Evolutionary conservation across 2,113 vertebrate species (phyloP), one percentile per base, ranked within the genome.

Genomic region (Triplophysa tibetana): DNA sequence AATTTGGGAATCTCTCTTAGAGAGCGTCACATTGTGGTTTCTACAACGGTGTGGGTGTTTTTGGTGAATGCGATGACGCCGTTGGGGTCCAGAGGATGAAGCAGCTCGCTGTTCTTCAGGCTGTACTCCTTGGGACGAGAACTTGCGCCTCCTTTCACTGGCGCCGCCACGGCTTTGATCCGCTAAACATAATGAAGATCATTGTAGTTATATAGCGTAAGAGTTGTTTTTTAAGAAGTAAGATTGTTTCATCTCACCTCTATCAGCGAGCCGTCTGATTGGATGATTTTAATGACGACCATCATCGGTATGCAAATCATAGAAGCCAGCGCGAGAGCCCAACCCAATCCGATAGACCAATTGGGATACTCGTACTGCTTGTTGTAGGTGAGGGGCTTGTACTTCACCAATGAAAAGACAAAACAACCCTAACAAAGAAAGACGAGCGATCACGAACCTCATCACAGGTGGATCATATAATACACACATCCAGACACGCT

Each of bases 301-400:
- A 98, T 96, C 94, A 98, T 88, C 61, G 98, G 98, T 93, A 99
- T 95, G 82, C 97, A 99, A 82, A 98, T 88, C 96, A 99, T 99
- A 85, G 98, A 99, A 84, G 94, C 85, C 80, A 99, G 91, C 64
- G 98, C 98, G 88, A 99, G 92, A 86, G 83, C 83, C 98, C 97
- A 99, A 81, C 98, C 98, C 66, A 99, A 82, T 72, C 98, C 97
- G 1, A 99, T 95, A 82, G 98, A 94, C 98, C 98, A 99, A 62
- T 94, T 92, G 1, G 98, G 98, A 87, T 98, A 99, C 52, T 92
- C 89, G 70, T 99, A 99, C 87, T 93, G 89, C 89, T 99, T 99
- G 90, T 99, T 99, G 87, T 99, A 99, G 82, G 94, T 98, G 92
- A 99, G 90, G 60, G 98, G 98, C 82, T 95, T 95, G 77, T 98